Conservation (phyloP, 2,797 vertebrate species). For the Betta splendens region DNA sequence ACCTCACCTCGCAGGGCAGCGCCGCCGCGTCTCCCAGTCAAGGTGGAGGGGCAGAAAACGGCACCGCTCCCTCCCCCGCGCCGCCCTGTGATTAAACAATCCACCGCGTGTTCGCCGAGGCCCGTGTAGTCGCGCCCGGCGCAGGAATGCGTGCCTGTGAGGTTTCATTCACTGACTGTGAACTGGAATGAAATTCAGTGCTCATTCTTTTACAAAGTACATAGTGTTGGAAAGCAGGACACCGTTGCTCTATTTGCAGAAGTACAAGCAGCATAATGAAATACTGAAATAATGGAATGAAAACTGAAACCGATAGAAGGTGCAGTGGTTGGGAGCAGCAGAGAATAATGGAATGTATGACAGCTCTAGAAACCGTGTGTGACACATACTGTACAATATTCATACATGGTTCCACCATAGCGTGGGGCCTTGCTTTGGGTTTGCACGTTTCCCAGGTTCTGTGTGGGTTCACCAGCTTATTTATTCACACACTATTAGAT, state of each 20-base stretch:
- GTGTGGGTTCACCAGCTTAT: no score
- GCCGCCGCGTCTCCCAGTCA: slow-evolving; percentile 28
- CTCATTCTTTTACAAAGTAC: slow-evolving; percentile 17
- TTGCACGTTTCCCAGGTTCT: no score
- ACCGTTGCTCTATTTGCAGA: background rate
- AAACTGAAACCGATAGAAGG: background rate
- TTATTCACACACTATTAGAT: no score
- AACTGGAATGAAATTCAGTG: no score
- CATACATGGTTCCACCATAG: no score
- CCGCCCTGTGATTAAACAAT: slow-evolving; percentile 42
- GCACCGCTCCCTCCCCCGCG: slow-evolving; percentile 28
- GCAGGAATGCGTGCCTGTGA: slow-evolving; percentile 10
- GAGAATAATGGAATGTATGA: background rate
- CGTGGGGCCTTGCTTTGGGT: no score
- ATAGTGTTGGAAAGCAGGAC: slow-evolving; percentile 7
- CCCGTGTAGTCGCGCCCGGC: slow-evolving; percentile 20
- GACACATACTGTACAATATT: background rate
- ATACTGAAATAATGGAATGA: background rate
- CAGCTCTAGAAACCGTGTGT: background rate
- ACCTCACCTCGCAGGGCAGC: no score
- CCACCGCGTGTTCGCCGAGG: slow-evolving; percentile 26
- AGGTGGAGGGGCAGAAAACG: slow-evolving; percentile 24
- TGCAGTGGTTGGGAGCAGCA: background rate
- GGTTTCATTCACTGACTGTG: slow-evolving; percentile 8
- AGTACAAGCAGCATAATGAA: slow-evolving; percentile 8